Percentiles rank a stretch among this genome's conserved stretches.
These are phyloP conservation scores for Paragorgia papillata DNA, from an alignment of 92 coral and sea anemone genomes.

Conservation along the genomic window DNA sequence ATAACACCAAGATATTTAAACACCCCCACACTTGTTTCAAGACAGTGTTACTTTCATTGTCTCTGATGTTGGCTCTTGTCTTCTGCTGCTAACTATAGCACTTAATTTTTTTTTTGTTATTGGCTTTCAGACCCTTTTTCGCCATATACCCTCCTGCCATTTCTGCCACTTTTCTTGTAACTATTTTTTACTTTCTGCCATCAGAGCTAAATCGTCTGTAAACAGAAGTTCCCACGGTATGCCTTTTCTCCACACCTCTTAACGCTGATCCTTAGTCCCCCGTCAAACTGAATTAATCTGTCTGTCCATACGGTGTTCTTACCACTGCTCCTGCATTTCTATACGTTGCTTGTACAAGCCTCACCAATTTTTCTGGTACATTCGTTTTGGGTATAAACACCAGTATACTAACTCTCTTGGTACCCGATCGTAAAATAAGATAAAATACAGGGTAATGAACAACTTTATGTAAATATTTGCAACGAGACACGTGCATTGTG, in stretches of 20 bases:
- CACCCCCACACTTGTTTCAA: background rate
- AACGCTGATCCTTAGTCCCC: constrained; percentile 8
- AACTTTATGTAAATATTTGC: too few species aligned
- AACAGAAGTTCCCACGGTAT: constrained; percentile 17
- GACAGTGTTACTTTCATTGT: too few species aligned
- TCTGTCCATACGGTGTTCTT: background rate
- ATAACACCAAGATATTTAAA: constrained; percentile 5
- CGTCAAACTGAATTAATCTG: background rate
- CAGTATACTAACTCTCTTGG: constrained; percentile 30
- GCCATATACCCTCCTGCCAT: background rate
- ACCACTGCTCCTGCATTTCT: background rate
- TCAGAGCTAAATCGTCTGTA: constrained; percentile 7
- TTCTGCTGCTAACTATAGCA: constrained; percentile 1
- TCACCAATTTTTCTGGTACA: constrained; percentile 8
- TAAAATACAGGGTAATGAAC: too few species aligned
- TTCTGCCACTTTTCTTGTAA: background rate
- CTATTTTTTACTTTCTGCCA: constrained; percentile 3
- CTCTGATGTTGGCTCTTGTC: background rate
- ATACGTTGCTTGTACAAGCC: constrained; percentile 13
- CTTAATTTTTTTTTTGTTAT: background rate
- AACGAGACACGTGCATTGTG: too few species aligned
- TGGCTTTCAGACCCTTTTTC: constrained; percentile 1
- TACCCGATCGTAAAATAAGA: background rate
- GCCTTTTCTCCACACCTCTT: background rate
- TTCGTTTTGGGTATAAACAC: background rate